Percentiles rank a stretch among this genome's conserved stretches.
Evolutionary conservation across 2,113 vertebrate genomes (phyloP).

Genomic region (Hippocampus comes): DNA sequence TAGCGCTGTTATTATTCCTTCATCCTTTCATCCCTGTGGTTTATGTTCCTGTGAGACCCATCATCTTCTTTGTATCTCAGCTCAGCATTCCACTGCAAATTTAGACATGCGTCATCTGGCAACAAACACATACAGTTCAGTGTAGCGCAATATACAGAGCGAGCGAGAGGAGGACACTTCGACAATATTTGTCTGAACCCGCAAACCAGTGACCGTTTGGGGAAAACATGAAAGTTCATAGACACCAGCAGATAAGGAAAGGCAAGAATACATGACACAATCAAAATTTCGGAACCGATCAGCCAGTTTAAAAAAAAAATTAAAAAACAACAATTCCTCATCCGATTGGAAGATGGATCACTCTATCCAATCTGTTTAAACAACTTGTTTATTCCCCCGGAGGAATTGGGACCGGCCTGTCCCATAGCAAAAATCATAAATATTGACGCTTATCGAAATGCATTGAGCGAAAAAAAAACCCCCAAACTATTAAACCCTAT

Average conservation of each 20-base stretch:
- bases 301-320: no score
- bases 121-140: constrained; percentile 31
- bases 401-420: no score
- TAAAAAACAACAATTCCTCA: no score
- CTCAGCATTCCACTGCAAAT: constrained; percentile 54
- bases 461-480: no score
- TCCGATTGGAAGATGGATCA: no score
- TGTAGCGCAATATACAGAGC: neutral
- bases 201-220: constrained; percentile 33
- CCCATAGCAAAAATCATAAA: no score
- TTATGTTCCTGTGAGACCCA: constrained; percentile 28
- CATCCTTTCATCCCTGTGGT: constrained; percentile 27
- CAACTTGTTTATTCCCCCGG: no score
- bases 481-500: no score
- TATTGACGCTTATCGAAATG: no score
- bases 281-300: no score
- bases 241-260: constrained; percentile 39
- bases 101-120: constrained; percentile 29
- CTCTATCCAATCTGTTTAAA: no score
- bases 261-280: neutral
- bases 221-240: constrained; percentile 51
- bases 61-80: constrained; percentile 31
- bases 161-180: neutral
- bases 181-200: constrained; percentile 45
- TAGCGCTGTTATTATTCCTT: constrained; percentile 22